Evolutionary conservation across 2,888 invertebrate genomes (phyloP).

Genomic region (Spisula solida): DNA sequence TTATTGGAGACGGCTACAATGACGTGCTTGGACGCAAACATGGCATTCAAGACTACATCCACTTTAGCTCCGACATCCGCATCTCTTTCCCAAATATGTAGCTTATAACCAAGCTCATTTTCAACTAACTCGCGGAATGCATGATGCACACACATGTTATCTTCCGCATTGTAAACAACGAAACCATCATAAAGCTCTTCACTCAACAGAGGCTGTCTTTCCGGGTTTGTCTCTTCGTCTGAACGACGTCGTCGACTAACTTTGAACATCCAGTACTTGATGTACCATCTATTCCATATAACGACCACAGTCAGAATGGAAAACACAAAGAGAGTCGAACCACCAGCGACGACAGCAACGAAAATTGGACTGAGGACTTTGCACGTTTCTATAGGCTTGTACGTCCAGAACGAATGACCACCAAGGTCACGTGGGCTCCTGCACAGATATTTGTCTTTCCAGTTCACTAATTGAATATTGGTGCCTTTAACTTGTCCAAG

Average conservation of each 20-base stretch:
- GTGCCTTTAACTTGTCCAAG: constrained; percentile 15
- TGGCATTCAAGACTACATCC: constrained; percentile 47
- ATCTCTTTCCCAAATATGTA: constrained; percentile 55
- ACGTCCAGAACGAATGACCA: constrained; percentile 23
- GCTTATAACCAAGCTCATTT: constrained; percentile 36
- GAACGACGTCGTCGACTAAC: not conserved
- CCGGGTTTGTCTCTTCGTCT: not conserved
- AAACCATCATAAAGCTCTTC: constrained; percentile 40
- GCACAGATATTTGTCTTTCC: constrained; percentile 51
- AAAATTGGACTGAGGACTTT: not conserved
- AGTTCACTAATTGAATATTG: constrained; percentile 22
- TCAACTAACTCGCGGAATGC: constrained; percentile 45
- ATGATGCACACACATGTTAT: constrained; percentile 39
- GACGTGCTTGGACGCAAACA: constrained; percentile 41
- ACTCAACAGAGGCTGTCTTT: constrained; percentile 35
- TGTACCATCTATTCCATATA: constrained; percentile 57
- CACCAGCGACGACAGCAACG: constrained; percentile 18
- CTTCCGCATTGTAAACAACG: constrained; percentile 48
- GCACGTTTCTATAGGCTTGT: constrained; percentile 20
- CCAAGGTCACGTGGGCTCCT: constrained; percentile 25
- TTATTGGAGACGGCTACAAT: constrained; percentile 54
- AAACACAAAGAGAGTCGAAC: constrained; percentile 40
- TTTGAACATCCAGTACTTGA: constrained; percentile 52
- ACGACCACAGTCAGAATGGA: not conserved
- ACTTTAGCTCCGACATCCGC: constrained; percentile 35